Evolutionary conservation across 1,140 invertebrate genomes (phyloP), one percentile per base, ranked within the genome.

Genomic region (Musca vetustissima): DNA sequence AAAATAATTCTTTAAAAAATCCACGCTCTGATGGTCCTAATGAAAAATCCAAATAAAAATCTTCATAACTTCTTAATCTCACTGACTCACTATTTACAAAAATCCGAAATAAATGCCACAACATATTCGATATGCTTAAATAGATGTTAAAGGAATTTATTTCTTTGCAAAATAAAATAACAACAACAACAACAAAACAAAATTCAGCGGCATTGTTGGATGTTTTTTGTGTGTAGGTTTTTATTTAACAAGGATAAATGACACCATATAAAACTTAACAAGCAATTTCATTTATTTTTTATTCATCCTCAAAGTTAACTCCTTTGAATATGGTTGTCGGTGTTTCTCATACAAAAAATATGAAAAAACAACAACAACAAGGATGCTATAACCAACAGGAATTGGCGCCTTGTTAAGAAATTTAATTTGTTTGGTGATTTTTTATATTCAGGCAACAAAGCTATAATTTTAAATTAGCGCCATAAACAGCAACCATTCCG

Each of bases 391-490:
- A 43, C 36, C 36, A 43, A 43, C 36, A 43, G 36, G 36, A 66
- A 19, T 50, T 66, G 64, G 21, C 43, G 64, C 50, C 66, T 67
- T 53, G 19, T 67, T 67, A 67, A 28, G 32, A 15, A 65, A 65
- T 25, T 65, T 65, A 25, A 49, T 49, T 49, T 50, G 19, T 65
- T 65, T 65, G 22, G 22, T 19, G 22, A 21, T 65, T 48, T 65
- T 65, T 64, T 49, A 15, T 66, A 43, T 69, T 65, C 64, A 22
- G 65, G 64, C 55, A 36, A 64, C 69, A 70, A 55, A 67, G 69
- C 66, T 49, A 47, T 59, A 70, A 68, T 70, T 64, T 70, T 70
- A 70, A 70, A 68, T 70, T 59, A 67, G 57, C 69, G 49, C 69
- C 66, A 70, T 70, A 70, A 70, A 70, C 57, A 64, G 49, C 43